phyloP scores from a whole-genome alignment of 2,113 vertebrate genomes.

The Cavia aperea region DNA sequence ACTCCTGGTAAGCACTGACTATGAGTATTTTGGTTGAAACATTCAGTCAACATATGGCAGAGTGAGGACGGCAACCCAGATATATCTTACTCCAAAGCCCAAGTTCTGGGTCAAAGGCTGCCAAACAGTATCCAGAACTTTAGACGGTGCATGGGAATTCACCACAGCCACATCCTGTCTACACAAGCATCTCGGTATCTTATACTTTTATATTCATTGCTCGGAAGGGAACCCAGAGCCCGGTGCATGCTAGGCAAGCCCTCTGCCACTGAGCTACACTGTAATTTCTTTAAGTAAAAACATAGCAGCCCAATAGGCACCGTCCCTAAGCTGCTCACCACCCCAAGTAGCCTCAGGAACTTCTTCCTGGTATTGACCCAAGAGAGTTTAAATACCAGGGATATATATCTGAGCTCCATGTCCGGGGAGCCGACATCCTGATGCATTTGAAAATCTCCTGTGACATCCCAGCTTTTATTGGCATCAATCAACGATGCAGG shows the following conservation, averaged over 20 bases:
- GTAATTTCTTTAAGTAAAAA: not conserved
- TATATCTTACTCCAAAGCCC: not conserved
- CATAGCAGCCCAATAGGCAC: not conserved
- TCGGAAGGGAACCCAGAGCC: not conserved
- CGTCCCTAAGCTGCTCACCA: not conserved
- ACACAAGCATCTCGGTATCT: not conserved
- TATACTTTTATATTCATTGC: not conserved
- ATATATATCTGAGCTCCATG: not conserved
- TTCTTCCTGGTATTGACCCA: not conserved
- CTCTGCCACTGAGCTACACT: not conserved
- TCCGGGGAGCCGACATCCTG: not conserved
- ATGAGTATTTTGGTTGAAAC: not conserved
- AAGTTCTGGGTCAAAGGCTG: not conserved
- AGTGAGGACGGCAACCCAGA: not conserved
- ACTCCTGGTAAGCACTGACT: not conserved
- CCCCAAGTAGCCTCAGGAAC: not conserved
- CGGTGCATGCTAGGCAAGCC: not conserved
- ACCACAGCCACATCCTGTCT: not conserved
- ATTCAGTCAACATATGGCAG: not conserved
- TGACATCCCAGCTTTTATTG: not conserved
- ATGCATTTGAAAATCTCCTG: not conserved
- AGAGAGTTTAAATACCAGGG: not conserved
- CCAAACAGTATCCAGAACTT: not conserved
- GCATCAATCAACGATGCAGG: not conserved
- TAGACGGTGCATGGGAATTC: not conserved